Percentiles rank a stretch among this genome's conserved stretches.
Evolutionary conservation across 2,888 invertebrate genomes (phyloP).

Genomic region (Brenthis daphne): DNA sequence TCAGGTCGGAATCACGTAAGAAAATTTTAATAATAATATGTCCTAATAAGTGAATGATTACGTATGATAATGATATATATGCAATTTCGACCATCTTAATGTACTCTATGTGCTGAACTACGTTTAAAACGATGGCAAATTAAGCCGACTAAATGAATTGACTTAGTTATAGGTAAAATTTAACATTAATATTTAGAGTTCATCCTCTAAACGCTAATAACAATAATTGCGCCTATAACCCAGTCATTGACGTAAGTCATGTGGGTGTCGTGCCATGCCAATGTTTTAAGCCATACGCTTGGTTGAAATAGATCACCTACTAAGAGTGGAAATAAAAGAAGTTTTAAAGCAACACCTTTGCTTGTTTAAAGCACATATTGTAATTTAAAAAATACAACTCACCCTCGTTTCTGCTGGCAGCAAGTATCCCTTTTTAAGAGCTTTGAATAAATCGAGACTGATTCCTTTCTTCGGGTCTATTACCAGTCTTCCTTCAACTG

Average conservation of each 20-base stretch:
- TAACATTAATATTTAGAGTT: constrained; percentile 3
- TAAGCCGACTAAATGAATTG: constrained; percentile 31
- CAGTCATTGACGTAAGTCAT: constrained; percentile 63
- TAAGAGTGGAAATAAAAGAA: constrained; percentile 70
- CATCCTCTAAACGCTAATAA: not conserved
- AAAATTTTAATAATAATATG: not conserved
- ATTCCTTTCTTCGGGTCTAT: constrained; percentile 80
- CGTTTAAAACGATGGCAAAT: constrained; percentile 32
- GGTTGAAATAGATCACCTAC: constrained; percentile 67
- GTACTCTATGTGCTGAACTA: constrained; percentile 33
- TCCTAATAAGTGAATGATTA: constrained; percentile 3
- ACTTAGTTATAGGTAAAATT: constrained; percentile 37
- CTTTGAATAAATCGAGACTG: constrained; percentile 90
- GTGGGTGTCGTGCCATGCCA: constrained; percentile 79
- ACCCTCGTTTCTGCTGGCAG: constrained; percentile 96
- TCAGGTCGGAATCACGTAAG: constrained; percentile 28
- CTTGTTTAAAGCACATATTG: constrained; percentile 71
- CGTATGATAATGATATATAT: not conserved
- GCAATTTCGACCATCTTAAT: constrained; percentile 33
- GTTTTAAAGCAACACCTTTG: constrained; percentile 77
- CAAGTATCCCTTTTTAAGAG: constrained; percentile 92
- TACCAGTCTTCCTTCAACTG: constrained; percentile 87
- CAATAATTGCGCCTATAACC: constrained; percentile 49
- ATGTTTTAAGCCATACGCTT: constrained; percentile 78
- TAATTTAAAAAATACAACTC: constrained; percentile 75